Evolutionary conservation across 2,797 vertebrate species (phyloP), one percentile per base, ranked within the genome.

Genomic region (Huso huso): DNA sequence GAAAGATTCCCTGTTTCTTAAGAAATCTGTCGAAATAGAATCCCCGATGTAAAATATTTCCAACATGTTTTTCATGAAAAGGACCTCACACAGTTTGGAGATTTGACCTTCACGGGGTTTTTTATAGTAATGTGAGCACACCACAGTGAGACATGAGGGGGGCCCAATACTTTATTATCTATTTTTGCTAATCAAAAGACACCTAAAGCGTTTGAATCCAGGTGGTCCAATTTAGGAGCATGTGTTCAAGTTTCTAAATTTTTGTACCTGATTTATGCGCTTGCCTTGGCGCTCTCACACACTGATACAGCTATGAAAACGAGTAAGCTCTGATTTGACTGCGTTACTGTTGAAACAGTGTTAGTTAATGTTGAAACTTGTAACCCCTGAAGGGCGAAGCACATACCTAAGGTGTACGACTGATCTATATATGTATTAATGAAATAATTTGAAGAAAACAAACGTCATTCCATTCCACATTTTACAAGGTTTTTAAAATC

Each of bases 131-230:
- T 7, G 62, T 63, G 37, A 63, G 51, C 51, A 7, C 52, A 55
- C 23, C 23, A 37, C n/a, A 7, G 52, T 10, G 23, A 13, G 5
- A 65, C 49, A 51, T 12, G 49, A 68, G 68, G 60, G 79, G 75
- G 80, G 82, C 73, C 79, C 79, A 78, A 78, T 83, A 79, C 83
- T 79, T 83, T 86, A 85, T 87, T 83, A 86, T 81, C 85, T 85
- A 84, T 86, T 87, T 88, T 87, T 89, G 89, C 86, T 85, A 82
- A 85, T 79, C 81, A 72, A 73, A 78, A 84, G 75, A 86, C 83
- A 83, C 84, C 85, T 86, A 65, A 10, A 76, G 84, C 83, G 80
- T 79, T 83, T 72, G 79, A 82, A 82, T 84, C 86, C 88, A 87
- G 89, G 86, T 86, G 86, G 88, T 84, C 86, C 82, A 78, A 75